Evolutionary conservation across 1,140 invertebrate genomes (phyloP), one percentile per base, ranked within the genome.

Genomic region (Acromyrmex heyeri): DNA sequence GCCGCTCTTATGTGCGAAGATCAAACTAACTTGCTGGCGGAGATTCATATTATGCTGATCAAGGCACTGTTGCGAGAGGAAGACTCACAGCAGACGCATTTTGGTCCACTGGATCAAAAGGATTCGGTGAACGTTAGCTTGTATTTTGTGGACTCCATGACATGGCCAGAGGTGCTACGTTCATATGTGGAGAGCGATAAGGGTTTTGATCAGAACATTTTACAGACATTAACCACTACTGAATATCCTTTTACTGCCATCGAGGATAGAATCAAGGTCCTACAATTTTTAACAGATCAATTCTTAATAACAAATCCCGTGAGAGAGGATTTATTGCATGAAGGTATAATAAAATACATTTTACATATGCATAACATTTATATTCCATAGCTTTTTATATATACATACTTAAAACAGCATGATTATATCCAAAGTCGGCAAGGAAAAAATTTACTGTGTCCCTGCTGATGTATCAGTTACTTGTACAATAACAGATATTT

Each of bases 51-150:
- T 83, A 97, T 97, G 96, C 95, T 99, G 57, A 95, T 99, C 2
- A 99, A 98, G 95, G 97, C 98, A 12, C 96, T 99, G 78, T 95
- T 99, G 44, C 95, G 99, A 72, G 99, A 99, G 95, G 99, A 99
- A 95, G 99, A 99, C 94, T 97, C 97, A 1, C 98, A 99, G 94
- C 98, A 98, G 92, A 99, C 99, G 21, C 98, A 98, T 93, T 99
- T 99, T 96, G 99, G 99, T 69, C 98, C 99, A 16, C 95, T 99
- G 75, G 99, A 99, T 95, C 97, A 98, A 92, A 99, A 99, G 96
- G 99, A 99, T 95, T 99, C 98, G 94, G 97, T 99, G 0, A 99
- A 99, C 94, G 97, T 99, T 75, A 97, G 97, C 87, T 95, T 99
- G 24, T 99, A 98, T 96, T 97, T 99, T 92, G 97, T 99, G 87